Percentiles rank a stretch among this genome's conserved stretches.
Conservation (phyloP, 2,888 invertebrate species). For the Meganola albula region DNA sequence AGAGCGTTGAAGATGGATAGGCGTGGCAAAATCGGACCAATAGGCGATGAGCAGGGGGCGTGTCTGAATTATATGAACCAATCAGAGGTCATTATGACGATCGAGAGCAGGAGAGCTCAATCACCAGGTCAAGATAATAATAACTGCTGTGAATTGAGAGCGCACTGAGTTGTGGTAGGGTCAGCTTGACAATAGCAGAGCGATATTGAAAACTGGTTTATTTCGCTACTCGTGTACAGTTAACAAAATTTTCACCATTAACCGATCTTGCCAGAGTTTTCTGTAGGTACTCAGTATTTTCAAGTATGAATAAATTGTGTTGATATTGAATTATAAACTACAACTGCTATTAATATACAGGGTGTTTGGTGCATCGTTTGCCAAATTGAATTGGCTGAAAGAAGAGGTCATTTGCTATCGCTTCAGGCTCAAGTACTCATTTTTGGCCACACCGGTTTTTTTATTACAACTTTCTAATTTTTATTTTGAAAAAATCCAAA, state of each 20-base stretch:
- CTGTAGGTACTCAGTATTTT: no score
- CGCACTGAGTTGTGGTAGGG: conserved; percentile 74
- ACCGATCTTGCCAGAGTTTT: no score
- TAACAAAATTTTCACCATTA: conserved; percentile 31
- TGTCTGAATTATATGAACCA: conserved; percentile 51
- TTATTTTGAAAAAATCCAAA: no score
- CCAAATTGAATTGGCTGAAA: no score
- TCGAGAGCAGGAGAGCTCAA: conserved; percentile 72
- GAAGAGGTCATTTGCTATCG: no score
- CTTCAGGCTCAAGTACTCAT: no score
- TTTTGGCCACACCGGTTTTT: no score
- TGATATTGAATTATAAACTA: no score
- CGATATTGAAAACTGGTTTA: conserved; percentile 56
- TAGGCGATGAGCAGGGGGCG: conserved; percentile 57
- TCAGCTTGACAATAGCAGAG: conserved; percentile 64
- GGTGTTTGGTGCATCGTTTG: no score
- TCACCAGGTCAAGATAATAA: conserved; percentile 77
- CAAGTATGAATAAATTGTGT: no score
- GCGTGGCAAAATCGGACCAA: conserved; percentile 65
- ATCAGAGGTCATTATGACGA: conserved; percentile 45
- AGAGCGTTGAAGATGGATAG: conserved; percentile 56
- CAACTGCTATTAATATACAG: no score
- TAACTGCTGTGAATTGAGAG: conserved; percentile 75
- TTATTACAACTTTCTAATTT: no score
- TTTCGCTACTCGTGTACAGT: conserved; percentile 39